Percentiles rank a stretch among this genome's conserved stretches.
These are phyloP conservation scores for Megamerina dolium DNA, from an alignment of 2,888 invertebrate genomes.

Conservation along the genomic window DNA sequence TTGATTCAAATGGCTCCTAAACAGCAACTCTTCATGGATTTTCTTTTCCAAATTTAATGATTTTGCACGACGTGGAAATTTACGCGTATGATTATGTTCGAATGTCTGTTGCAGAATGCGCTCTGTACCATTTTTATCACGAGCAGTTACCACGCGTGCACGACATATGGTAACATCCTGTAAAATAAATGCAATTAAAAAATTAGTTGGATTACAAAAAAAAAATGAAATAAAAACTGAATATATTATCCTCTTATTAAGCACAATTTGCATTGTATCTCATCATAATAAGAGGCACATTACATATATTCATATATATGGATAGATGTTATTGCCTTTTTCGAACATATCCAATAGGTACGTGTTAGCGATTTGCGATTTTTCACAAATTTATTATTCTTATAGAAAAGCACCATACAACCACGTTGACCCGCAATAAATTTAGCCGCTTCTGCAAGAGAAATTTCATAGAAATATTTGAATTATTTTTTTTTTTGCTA, in stretches of 20 bases:
- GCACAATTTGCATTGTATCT: neutral
- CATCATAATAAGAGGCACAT: too few species aligned
- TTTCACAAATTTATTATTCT: conserved; percentile 44
- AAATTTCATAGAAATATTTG: too few species aligned
- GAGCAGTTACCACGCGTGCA: conserved; percentile 42
- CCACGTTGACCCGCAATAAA: conserved; percentile 48
- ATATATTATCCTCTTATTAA: too few species aligned
- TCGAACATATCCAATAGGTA: conserved; percentile 49
- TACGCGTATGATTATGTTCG: conserved; percentile 40
- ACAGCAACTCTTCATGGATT: too few species aligned
- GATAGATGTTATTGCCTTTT: conserved; percentile 36
- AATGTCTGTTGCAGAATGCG: conserved; percentile 41
- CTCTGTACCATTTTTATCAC: conserved; percentile 33
- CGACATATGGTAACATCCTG: conserved; percentile 45
- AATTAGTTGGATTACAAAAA: neutral
- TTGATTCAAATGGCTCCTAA: too few species aligned
- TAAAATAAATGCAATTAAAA: conserved; percentile 4
- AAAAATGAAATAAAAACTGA: conserved; percentile 1
- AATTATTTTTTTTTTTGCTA: too few species aligned
- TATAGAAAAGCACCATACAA: conserved; percentile 37
- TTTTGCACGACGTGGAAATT: too few species aligned
- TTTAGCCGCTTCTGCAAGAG: conserved; percentile 40
- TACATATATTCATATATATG: too few species aligned
- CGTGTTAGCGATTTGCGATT: conserved; percentile 44
- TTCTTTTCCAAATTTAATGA: too few species aligned